Evolutionary conservation across 2,113 vertebrate genomes (phyloP).

Genomic region (Sula dactylatra): DNA sequence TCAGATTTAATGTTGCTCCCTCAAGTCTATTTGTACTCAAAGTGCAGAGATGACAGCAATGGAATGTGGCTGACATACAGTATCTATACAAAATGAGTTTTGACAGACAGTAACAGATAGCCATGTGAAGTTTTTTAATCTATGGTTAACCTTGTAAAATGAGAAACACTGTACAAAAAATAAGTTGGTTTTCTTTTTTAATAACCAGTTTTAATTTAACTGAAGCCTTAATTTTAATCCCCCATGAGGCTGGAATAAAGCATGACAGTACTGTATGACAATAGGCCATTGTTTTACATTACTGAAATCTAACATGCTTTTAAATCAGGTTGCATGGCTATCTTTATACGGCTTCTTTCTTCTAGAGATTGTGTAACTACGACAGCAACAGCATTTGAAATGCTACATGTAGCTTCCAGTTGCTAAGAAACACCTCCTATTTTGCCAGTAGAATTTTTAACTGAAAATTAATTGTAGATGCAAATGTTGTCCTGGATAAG

Average conservation of each 20-base stretch:
- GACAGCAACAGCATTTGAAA: background rate
- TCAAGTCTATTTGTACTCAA: background rate
- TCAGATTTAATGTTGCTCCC: background rate
- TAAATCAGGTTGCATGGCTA: background rate
- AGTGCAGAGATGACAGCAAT: background rate
- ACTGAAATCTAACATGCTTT: background rate
- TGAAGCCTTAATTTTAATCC: background rate
- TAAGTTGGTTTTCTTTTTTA: background rate
- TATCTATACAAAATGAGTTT: background rate
- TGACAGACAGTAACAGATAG: constrained; percentile 24
- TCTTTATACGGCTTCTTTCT: background rate
- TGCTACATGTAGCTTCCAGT: background rate
- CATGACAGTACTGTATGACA: background rate
- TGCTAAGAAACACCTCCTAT: constrained; percentile 15
- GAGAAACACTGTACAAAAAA: background rate
- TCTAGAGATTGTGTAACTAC: background rate
- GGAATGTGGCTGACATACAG: background rate
- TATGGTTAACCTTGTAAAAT: background rate
- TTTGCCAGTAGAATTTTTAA: background rate
- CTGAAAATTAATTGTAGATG: background rate
- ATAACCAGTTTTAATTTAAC: background rate
- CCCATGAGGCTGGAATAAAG: background rate
- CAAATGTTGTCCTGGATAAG: background rate
- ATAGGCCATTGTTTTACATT: background rate
- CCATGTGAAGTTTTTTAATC: background rate